phyloP scores from a whole-genome alignment of 2,113 vertebrate genomes.

The Macrotus californicus region DNA sequence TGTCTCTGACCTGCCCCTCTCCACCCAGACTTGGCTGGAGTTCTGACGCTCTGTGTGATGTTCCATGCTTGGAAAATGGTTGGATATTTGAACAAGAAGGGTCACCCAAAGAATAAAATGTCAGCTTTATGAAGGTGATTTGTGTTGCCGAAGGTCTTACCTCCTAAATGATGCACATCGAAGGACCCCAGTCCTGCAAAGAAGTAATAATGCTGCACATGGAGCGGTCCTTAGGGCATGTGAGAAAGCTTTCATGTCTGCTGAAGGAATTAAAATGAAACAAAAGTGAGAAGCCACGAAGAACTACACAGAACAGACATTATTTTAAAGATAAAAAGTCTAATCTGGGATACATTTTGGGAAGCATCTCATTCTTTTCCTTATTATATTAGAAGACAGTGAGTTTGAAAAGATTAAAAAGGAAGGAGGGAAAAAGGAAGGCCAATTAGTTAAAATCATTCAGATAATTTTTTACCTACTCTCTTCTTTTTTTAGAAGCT shows the following conservation, averaged over 20 bases:
- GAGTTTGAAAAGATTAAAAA: slow-evolving; percentile 10
- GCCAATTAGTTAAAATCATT: neutral
- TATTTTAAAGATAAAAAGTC: neutral
- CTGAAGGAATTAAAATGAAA: neutral
- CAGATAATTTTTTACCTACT: neutral
- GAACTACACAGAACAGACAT: neutral
- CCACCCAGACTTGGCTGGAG: slow-evolving; percentile 27
- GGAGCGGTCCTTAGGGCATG: neutral
- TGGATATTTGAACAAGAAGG: neutral
- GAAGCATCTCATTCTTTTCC: neutral
- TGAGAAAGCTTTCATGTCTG: neutral
- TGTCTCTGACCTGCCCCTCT: neutral
- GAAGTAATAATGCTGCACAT: neutral
- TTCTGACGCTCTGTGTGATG: neutral
- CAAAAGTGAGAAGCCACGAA: neutral
- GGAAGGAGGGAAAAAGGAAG: neutral
- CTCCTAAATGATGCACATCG: neutral
- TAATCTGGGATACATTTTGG: neutral
- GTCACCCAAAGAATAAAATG: slow-evolving; percentile 41
- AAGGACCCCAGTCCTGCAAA: neutral
- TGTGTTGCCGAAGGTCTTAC: neutral
- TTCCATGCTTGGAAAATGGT: neutral
- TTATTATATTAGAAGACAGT: neutral
- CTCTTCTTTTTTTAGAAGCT: neutral
- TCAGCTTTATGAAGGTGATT: slow-evolving; percentile 45